Evolutionary conservation across 2,113 vertebrate species (phyloP).

Genomic region (Rhea americana): DNA sequence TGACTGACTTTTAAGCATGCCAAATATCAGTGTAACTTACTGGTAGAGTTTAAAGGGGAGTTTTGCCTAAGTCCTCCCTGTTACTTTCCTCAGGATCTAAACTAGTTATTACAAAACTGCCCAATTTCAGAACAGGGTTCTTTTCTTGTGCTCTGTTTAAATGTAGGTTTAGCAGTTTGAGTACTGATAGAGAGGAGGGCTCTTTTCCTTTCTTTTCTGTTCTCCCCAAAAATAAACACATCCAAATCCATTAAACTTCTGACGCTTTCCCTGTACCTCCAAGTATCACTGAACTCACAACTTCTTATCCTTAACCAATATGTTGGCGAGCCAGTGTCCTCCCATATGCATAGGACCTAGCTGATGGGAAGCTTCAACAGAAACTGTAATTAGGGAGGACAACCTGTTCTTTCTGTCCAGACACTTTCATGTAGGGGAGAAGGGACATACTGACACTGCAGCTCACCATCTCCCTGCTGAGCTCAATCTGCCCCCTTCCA

Average conservation of each 20-base stretch:
- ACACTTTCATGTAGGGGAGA: background rate
- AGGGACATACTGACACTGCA: rapidly evolving
- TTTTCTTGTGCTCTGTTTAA: background rate
- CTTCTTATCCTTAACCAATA: background rate
- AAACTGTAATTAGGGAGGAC: background rate
- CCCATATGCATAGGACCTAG: rapidly evolving
- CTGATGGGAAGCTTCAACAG: background rate
- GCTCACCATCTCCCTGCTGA: background rate
- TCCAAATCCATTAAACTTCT: background rate
- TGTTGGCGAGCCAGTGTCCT: background rate
- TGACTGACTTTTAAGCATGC: background rate
- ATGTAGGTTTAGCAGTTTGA: background rate
- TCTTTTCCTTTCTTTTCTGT: slow-evolving; percentile 11
- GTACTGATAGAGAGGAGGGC: slow-evolving; percentile 45
- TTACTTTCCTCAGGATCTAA: background rate
- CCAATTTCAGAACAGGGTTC: background rate
- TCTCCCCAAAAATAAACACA: background rate
- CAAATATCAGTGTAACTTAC: background rate
- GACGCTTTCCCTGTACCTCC: background rate
- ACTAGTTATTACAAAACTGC: background rate
- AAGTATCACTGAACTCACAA: background rate
- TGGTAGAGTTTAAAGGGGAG: background rate
- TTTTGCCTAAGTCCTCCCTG: background rate
- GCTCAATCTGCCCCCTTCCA: background rate
- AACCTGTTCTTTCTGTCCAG: background rate